phyloP scores from a whole-genome alignment of 2,888 invertebrate genomes.

The Prenolepis imparis region DNA sequence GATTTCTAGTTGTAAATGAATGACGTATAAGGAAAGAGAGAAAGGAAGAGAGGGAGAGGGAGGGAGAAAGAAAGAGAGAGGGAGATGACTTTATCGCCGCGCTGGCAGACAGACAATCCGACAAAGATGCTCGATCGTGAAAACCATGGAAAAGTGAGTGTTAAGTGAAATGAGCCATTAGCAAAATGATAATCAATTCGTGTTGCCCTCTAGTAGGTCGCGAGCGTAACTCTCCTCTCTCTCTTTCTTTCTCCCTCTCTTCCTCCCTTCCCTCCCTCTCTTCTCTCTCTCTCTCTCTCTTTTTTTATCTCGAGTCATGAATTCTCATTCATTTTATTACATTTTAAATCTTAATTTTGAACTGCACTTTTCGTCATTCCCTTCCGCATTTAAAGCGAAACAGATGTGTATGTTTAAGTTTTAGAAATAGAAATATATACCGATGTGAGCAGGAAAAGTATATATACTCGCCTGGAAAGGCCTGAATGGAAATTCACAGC shows the following conservation, averaged over 20 bases:
- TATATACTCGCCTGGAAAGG: background rate
- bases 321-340: constrained; percentile 21
- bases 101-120: background rate
- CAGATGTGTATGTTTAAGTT: background rate
- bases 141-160: constrained; percentile 65
- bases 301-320: constrained; percentile 8
- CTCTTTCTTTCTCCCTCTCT: background rate
- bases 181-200: constrained; percentile 70
- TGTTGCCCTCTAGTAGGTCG: constrained; percentile 72
- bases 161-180: constrained; percentile 74
- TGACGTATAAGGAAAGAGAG: background rate
- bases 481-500: too few relatives aligned
- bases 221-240: constrained; percentile 50
- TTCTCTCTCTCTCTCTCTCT: background rate
- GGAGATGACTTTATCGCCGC: constrained; percentile 7
- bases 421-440: background rate
- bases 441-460: background rate
- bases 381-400: constrained; percentile 1
- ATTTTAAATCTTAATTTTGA: background rate
- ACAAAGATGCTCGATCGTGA: constrained; percentile 18
- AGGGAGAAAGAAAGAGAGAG: background rate
- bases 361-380: background rate
- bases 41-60: background rate
- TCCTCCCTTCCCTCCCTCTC: too few relatives aligned
- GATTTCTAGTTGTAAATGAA: constrained; percentile 51